Evolutionary conservation across 2,113 vertebrate species (phyloP), one percentile per base, ranked within the genome.

Genomic region (Ariopsis seemanni): DNA sequence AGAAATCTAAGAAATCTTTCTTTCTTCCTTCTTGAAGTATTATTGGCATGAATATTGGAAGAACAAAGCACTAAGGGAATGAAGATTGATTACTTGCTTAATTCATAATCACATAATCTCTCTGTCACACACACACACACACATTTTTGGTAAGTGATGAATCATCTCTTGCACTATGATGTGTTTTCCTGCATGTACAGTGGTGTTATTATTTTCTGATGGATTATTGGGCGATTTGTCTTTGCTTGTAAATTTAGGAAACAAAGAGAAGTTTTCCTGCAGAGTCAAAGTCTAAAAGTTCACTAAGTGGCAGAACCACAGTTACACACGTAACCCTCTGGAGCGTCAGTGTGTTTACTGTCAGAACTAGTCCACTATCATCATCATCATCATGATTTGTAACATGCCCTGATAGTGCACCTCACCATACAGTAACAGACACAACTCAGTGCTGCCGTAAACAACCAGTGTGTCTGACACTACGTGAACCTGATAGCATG

Each of bases 1-100:
- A 12, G 67, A 71, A 72, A 42, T 34, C 69, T 42, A 2, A 63
- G 62, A 63, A 63, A 11, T 22, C 10, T 12, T 15, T 78, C 0
- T n/a, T 53, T 48, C 22, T 48, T 78, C 14, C 50, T 53, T 2
- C 25, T 1, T 27, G 5, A 53, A n/a, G 22, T 78, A n/a, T n/a
- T 78, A 78, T n/a, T 78, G 75, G 75, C 50, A n/a, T 53, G 3
- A 53, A 53, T n/a, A 53, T 53, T 7, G 53, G 75, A 4, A n/a
- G 9, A 77, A 53, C 48, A 77, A 77, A 77, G 74, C 74, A 77
- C 17, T 10, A 74, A 74, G 34, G 18, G 20, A 50, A 50, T 7
- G 74, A 77, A 22, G 22, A 77, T 77, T 52, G 74, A 77, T 52
- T 77, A 25, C 74, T 52, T 52, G 14, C 10, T 77, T 77, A 77